A percentile compares a stretch with the other conserved stretches of the same genome.
Evolutionary conservation across 1,140 invertebrate genomes (phyloP).

Genomic region (Tyrophagus putrescentiae): DNA sequence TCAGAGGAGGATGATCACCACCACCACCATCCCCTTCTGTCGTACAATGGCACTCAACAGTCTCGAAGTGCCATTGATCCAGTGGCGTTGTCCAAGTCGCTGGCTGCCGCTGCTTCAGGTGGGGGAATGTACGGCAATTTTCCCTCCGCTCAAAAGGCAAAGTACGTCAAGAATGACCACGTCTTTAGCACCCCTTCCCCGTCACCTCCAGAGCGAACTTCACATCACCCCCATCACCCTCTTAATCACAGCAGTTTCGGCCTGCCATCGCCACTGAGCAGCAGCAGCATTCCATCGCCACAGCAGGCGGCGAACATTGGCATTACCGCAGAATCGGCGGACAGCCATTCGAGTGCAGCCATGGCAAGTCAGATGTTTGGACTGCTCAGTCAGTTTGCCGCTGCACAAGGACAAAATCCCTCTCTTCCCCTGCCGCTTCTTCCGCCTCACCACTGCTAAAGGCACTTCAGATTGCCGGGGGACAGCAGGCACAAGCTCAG

Average conservation of each 20-base stretch:
- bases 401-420: not conserved
- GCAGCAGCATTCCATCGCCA: not conserved
- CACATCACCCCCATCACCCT: not conserved
- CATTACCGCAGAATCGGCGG: not conserved
- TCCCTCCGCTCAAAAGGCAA: not conserved
- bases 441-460: not conserved
- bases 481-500: not conserved
- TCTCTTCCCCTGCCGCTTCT: not conserved
- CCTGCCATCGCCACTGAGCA: not conserved
- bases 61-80: too few relatives aligned
- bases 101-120: too few relatives aligned
- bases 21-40: not conserved
- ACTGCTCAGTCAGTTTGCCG: not conserved
- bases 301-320: not conserved
- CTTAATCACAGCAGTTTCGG: not conserved
- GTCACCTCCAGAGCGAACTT: slow-evolving; percentile 2
- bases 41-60: not conserved
- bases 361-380: too few relatives aligned
- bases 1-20: not conserved
- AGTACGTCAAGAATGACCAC: not conserved
- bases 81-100: not conserved
- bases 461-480: not conserved
- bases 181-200: not conserved
- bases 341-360: not conserved
- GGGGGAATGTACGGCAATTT: not conserved